Evolutionary conservation across 2,888 invertebrate species (phyloP), one percentile per base, ranked within the genome.

Genomic region (Volucella bombylans): DNA sequence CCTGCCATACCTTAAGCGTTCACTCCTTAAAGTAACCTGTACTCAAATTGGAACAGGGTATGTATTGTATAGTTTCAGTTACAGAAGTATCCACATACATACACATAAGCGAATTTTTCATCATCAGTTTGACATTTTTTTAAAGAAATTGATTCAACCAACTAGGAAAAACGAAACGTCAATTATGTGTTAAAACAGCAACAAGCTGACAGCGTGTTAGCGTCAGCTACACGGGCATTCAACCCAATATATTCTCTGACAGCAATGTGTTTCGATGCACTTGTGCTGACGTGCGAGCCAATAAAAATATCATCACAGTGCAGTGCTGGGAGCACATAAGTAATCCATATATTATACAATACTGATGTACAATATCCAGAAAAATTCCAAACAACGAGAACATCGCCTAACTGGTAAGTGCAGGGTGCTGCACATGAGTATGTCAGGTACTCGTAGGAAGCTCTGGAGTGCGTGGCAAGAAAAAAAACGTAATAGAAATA

Each of bases 261-360:
- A 54, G 67, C 43, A 54, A 67, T 67, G 67, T 54, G 52, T 41
- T 67, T 11, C 67, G 43, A 2, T 67, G 54, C 54, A 54, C 67
- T 67, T 52, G 49, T 67, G 52, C 67, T 52, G 54, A 54, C 67
- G 67, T 67, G 18, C 11, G 41, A 67, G 43, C 52, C 52, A 67
- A 67, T 67, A 67, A 67, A 67, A 67, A 67, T 41, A 67, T 67
- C 67, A 67, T 15, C 54, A 54, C 67, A 12, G 23, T 31, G 31
- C 8, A n/a, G 39, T 4, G 55, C 15, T 54, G 54, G 23, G 1
- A 54, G 8, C 23, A 23, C 12, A 8, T 12, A 23, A 4, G 54
- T 23, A 54, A 15, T 14, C 9, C 15, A 4, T 52, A 8, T 52
- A 18, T 18, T 18, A 11, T 8, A 12, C 38, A 54, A 0, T 6